A percentile compares a stretch with the other conserved stretches of the same genome.
Conservation (phyloP, 2,113 vertebrate genomes). For the Syngnathoides biaculeatus region DNA sequence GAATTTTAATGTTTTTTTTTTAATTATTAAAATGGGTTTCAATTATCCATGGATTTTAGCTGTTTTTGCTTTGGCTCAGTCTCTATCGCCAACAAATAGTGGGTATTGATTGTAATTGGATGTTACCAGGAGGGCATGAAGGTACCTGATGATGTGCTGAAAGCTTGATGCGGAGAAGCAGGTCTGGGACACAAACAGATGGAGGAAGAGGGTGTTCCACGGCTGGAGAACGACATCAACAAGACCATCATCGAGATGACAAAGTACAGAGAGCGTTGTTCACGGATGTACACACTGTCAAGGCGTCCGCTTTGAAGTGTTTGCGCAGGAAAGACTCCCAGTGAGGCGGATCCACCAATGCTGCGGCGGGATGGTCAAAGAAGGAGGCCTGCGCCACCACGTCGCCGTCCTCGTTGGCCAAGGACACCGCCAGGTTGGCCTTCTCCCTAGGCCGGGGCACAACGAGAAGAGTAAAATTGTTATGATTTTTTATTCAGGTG, state of each 20-base stretch:
- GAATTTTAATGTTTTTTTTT: no score
- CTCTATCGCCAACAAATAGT: no score
- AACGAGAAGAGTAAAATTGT: background rate
- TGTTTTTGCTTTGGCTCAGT: no score
- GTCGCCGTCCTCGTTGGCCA: conserved; percentile 72
- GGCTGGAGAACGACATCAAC: conserved; percentile 67
- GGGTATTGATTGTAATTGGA: background rate
- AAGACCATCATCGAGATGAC: background rate
- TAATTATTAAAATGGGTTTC: no score
- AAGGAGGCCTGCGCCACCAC: conserved; percentile 83
- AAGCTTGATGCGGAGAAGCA: conserved; percentile 62
- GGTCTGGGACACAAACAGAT: conserved; percentile 82
- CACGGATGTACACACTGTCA: conserved; percentile 75
- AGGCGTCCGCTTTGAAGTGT: conserved; percentile 63
- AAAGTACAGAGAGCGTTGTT: background rate
- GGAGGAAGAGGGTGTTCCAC: conserved; percentile 87
- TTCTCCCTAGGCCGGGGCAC: conserved; percentile 75
- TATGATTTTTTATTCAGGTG: background rate
- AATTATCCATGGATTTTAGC: no score
- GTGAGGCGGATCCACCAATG: conserved; percentile 69
- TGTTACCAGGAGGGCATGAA: no score
- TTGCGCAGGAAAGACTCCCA: conserved; percentile 79
- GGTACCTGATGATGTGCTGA: conserved; percentile 81
- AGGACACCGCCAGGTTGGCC: conserved; percentile 84
- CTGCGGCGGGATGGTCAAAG: conserved; percentile 81